A percentile compares a stretch with the other conserved stretches of the same genome.
Evolutionary conservation across 2,797 vertebrate genomes (phyloP).

Genomic region (Balearica regulorum): DNA sequence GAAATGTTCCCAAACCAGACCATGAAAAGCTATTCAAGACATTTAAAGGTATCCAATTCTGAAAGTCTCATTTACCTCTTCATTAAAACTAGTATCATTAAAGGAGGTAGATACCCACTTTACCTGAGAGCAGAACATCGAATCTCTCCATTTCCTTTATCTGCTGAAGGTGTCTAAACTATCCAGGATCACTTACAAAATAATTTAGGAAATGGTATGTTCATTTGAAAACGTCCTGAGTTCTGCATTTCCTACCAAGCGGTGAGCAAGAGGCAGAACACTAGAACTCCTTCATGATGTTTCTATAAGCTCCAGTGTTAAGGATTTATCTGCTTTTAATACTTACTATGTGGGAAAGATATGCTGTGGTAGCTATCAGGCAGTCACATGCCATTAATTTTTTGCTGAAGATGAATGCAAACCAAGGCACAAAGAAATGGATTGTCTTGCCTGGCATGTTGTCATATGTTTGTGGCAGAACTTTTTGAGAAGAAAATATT

Average conservation of each 20-base stretch:
- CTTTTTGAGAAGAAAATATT: not conserved
- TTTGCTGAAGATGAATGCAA: not conserved
- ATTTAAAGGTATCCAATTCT: not conserved
- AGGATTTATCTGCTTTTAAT: not conserved
- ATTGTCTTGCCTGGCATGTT: not conserved
- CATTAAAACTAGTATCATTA: not conserved
- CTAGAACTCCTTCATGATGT: not conserved
- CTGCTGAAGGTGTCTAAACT: not conserved
- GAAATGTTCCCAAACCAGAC: not conserved
- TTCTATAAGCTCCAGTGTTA: not conserved
- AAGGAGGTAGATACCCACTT: not conserved
- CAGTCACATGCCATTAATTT: not conserved
- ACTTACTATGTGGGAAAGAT: not conserved
- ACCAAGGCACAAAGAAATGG: not conserved
- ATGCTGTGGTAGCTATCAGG: not conserved
- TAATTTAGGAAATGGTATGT: not conserved
- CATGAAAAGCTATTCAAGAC: not conserved
- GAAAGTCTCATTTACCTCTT: not conserved
- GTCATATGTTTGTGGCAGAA: constrained; percentile 3
- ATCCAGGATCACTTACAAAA: not conserved
- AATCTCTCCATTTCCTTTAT: not conserved
- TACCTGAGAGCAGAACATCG: not conserved
- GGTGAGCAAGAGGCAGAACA: not conserved
- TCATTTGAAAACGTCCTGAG: not conserved
- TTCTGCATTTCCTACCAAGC: not conserved